Base-by-base conservation (phyloP, 2,113 vertebrate species). In the Nyctibius bracteatus region DNA sequence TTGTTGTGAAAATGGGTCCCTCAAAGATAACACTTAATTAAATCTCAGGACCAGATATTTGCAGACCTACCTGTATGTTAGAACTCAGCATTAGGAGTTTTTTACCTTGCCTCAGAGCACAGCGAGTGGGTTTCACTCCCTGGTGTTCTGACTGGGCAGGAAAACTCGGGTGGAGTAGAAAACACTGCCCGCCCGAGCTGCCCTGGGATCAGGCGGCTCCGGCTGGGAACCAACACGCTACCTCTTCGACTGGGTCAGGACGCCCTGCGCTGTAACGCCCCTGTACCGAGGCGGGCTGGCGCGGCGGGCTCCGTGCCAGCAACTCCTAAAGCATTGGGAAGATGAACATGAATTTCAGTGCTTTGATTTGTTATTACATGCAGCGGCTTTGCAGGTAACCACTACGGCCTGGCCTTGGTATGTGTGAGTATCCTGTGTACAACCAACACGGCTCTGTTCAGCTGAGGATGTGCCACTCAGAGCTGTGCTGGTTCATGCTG, bases 251-350 rank as follows among this genome's bases (percentile, higher is more conserved):
- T 3, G 68, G 61, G 24, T 4, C 47, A 16, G 18, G 19, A 4
- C 52, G 12, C 41, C 61, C 44, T 4, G 1, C 6, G 2, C 65
- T 7, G 31, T 2, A 7, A 24, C 2, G 1, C 65, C 35, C 24
- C 4, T 20, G 0, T 6, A 0, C 1, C 17, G 0, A 6, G 39
- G 80, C 3, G 10, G n/a, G 3, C 22, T 28, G 30, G 13, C 30
- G 9, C 6, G 1, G 58, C 0, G 37, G 58, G 74, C 43, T 35
- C 63, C 5, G n/a, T 11, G 78, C 71, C 44, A 18, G 1, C 1
- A 43, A 22, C 44, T 16, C 27, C 52, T 14, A 4, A 9, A 12
- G 16, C n/a, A 12, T 3, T 24, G 13, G 30, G 4, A 85, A 51
- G 6, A 35, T 1, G 23, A n/a, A 28, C 58, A 14, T 10, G 7